Conservation (phyloP, 1,140 invertebrate species). For the Thaumatotibia leucotreta region DNA sequence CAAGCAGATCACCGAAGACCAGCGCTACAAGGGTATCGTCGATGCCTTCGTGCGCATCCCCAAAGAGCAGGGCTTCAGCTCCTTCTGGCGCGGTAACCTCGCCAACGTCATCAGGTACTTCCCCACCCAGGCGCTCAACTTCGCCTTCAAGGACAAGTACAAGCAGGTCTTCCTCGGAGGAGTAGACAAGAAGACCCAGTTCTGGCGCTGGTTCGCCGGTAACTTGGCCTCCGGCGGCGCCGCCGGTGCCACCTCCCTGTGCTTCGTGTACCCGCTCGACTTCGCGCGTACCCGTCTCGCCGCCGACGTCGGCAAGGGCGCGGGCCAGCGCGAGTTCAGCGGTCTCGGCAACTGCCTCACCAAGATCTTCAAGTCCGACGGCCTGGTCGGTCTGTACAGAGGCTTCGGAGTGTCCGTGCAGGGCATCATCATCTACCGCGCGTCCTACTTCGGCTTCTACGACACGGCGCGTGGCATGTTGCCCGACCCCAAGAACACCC, state of each 20-base stretch:
- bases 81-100: slow-evolving; percentile 97
- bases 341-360: slow-evolving; percentile 91
- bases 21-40: slow-evolving; percentile 91
- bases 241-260: slow-evolving; percentile 94
- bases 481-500: slow-evolving; percentile 90
- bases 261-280: slow-evolving; percentile 97
- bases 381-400: slow-evolving; percentile 91
- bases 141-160: slow-evolving; percentile 96
- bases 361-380: slow-evolving; percentile 94
- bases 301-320: slow-evolving; percentile 90
- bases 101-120: slow-evolving; percentile 96
- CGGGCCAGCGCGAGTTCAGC: slow-evolving; percentile 89
- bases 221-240: slow-evolving; percentile 95
- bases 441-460: slow-evolving; percentile 96
- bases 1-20: slow-evolving; percentile 87
- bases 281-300: slow-evolving; percentile 95
- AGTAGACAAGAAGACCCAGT: slow-evolving; percentile 91
- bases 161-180: slow-evolving; percentile 90
- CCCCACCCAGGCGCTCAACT: slow-evolving; percentile 96
- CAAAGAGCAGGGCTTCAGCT: slow-evolving; percentile 90
- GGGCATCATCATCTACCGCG: slow-evolving; percentile 93
- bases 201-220: slow-evolving; percentile 91
- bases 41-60: slow-evolving; percentile 93
- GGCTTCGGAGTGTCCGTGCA: slow-evolving; percentile 96
- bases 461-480: slow-evolving; percentile 93